Conservation (phyloP, 1,140 invertebrate genomes). For the Ceratosolen fusciceps region DNA sequence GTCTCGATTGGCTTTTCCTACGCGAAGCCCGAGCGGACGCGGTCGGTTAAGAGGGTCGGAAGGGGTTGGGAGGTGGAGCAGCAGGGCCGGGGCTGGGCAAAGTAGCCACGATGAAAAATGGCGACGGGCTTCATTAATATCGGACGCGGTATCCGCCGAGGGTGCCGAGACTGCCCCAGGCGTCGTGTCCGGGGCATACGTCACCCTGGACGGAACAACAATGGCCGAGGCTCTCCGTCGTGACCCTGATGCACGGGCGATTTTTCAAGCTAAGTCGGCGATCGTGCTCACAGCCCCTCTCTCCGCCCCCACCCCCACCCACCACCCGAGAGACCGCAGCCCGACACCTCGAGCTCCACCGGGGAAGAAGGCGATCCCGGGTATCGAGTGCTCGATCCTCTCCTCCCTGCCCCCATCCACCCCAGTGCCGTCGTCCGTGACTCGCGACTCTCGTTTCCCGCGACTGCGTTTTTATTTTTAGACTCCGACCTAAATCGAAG, state of each 20-base stretch:
- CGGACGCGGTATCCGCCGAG: not conserved
- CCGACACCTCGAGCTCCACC: not conserved
- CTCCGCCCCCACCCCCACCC: not conserved
- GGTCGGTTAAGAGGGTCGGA: not conserved
- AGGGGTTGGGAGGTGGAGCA: not conserved
- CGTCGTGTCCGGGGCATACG: not conserved
- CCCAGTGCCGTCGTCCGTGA: not conserved
- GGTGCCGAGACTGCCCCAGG: not conserved
- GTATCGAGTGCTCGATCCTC: too few relatives aligned
- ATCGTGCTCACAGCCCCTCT: slow-evolving; percentile 7
- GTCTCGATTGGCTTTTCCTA: too few relatives aligned
- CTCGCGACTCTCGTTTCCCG: not conserved
- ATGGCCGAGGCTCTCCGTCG: not conserved
- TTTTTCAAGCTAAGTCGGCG: slow-evolving; percentile 47
- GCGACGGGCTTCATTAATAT: slow-evolving; percentile 42
- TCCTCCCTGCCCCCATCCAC: not conserved
- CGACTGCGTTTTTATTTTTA: slow-evolving; percentile 9
- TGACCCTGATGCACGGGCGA: slow-evolving; percentile 15
- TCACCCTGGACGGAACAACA: not conserved
- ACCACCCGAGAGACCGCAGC: not conserved
- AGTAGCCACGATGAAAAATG: slow-evolving; percentile 21
- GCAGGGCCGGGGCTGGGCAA: not conserved
- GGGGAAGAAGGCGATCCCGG: too few relatives aligned
- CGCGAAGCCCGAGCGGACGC: too few relatives aligned
- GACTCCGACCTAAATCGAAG: slow-evolving; percentile 21